Evolutionary conservation across 2,113 vertebrate species (phyloP), one percentile per base, ranked within the genome.

Genomic region (Aspiorhynchus laticeps): DNA sequence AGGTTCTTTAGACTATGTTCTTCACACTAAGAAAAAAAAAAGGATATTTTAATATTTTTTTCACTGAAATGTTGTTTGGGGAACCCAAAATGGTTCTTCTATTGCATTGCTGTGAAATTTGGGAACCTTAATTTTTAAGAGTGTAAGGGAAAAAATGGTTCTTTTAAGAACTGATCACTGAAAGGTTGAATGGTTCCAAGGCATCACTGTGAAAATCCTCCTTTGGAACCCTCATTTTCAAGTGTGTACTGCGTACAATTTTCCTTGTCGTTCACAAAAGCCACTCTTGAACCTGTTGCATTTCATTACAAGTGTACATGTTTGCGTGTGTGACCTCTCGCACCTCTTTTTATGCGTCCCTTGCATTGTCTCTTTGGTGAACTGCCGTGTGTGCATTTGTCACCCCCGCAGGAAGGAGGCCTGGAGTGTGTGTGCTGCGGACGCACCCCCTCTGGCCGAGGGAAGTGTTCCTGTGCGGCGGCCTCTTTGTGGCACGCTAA

Each of bases 401-500:
- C 76, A 87, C 81, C 59, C 76, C 61, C 26, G 87, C 94, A 94
- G 94, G 94, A 95, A 95, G 89, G 89, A 93, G 90, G 90, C 87
- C 87, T 90, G 92, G 91, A 93, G 93, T 89, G 90, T 92, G 93
- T 87, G 90, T 92, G 92, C 90, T 94, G 93, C 92, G 89, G 92
- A 93, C 92, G 83, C 93, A 92, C 89, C 92, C 92, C 91, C 90
- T 93, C 92, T 91, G 92, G 91, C 92, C 88, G 87, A 92, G 81
- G 94, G 94, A 95, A 95, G 92, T 91, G 93, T 92, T 95, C 93
- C 93, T 93, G 90, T 91, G 90, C 93, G 92, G 93, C 93, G 93
- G 94, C 93, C 93, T 94, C 94, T 95, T 95, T 96, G 94, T 95
- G 93, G 93, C 88, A 85, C 90, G 89, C 95, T 95, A 93, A 96